Evolutionary conservation across 2,797 vertebrate genomes (phyloP).

Genomic region (Myiotriccus ornatus): DNA sequence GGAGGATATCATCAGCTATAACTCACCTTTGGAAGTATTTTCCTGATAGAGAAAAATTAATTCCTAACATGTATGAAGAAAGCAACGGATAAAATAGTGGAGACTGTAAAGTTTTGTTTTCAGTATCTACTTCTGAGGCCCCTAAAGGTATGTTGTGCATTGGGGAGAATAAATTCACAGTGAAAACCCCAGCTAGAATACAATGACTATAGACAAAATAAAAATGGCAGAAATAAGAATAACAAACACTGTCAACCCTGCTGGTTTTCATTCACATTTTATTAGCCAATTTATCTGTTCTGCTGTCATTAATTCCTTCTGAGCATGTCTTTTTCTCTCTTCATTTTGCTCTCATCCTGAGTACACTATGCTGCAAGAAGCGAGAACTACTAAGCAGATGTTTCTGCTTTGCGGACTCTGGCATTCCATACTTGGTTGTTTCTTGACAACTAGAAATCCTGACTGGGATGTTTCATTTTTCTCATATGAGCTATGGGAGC

Average conservation of each 20-base stretch:
- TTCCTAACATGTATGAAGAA: not conserved
- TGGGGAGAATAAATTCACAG: not conserved
- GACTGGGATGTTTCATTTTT: conserved; percentile 49
- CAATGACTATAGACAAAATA: not conserved
- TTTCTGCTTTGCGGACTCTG: conserved; percentile 23
- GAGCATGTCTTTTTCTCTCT: not conserved
- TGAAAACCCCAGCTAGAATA: not conserved
- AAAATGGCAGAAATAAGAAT: not conserved
- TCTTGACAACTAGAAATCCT: conserved; percentile 48
- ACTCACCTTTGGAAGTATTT: not conserved
- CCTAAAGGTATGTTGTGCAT: not conserved
- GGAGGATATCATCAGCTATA: not conserved
- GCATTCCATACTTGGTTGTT: conserved; percentile 5
- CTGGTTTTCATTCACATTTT: not conserved
- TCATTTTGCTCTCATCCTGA: not conserved
- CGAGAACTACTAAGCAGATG: conserved; percentile 25
- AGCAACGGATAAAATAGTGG: not conserved
- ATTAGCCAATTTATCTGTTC: not conserved
- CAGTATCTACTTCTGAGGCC: not conserved
- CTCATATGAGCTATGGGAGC: conserved; percentile 30
- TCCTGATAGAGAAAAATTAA: not conserved
- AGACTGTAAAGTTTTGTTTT: not conserved
- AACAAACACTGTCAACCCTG: not conserved
- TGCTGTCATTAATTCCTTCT: not conserved
- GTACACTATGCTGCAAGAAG: not conserved